Base-by-base conservation (phyloP, 2,797 vertebrate genomes). In the Sciurus vulgaris region DNA sequence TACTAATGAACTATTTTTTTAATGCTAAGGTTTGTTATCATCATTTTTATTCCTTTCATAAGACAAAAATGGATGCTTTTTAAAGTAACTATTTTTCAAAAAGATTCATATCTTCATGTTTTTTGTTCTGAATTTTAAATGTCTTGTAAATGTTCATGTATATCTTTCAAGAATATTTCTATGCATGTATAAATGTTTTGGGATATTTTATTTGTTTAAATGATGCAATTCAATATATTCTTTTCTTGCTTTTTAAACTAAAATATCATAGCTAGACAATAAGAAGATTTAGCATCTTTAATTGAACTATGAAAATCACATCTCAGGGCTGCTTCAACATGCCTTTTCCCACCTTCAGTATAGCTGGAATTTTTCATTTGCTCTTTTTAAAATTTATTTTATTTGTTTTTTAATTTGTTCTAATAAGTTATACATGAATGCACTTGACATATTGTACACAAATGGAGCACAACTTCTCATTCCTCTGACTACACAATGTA, bases 41-140 rank as follows among this genome's bases (percentile, higher is more conserved):
- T 38, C 61, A 65, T 72, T 79, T 70, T 65, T 76, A 35, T 86
- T 18, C 9, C 17, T 92, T 92, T 69, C 49, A 54, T 59, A 59
- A 65, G 65, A 44, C 15, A 94, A 94, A 73, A 47, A 47, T 54
- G 8, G 79, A 81, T 63, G 38, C 13, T 51, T 95, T 78, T 86
- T 59, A 89, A 91, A 65, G 38, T 84, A 85, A 78, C 49, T 67
- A 24, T 56, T 67, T 72, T 91, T 85, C 54, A 41, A 51, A 89
- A 72, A 84, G 90, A 28, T 7, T 77, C 18, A 67, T 90, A 35
- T 65, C 35, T 92, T 89, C 24, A 59, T 63, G 38, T 10, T 56
- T 91, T 95, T 95, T 73, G 77, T 73, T 86, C 26, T 85, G 73
- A 78, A 49, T 95, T 92, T 56, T 72, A 95, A 83, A 38, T 86